Percentiles rank a stretch among this genome's conserved stretches.
phyloP scores from a whole-genome alignment of 2,888 invertebrate species.

The Tipula vernalis region DNA sequence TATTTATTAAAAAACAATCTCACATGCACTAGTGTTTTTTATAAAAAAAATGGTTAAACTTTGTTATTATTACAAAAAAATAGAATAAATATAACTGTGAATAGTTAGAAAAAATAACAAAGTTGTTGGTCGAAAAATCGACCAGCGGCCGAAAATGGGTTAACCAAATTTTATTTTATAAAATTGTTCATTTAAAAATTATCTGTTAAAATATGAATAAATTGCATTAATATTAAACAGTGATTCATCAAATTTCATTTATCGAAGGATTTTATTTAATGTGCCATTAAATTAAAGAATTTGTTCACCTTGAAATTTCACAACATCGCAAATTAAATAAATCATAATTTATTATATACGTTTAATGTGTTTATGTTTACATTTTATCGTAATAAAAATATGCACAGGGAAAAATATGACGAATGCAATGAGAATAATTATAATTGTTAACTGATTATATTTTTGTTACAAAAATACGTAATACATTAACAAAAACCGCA shows the following conservation, averaged over 20 bases:
- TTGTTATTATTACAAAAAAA: too few species aligned
- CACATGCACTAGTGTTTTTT: too few species aligned
- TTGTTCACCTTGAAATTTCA: neutral
- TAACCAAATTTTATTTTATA: too few species aligned
- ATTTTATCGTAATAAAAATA: neutral
- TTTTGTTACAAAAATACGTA: neutral
- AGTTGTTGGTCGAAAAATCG: too few species aligned
- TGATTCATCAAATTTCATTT: neutral
- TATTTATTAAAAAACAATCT: too few species aligned
- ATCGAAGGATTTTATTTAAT: neutral
- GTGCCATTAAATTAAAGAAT: neutral
- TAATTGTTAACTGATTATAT: neutral
- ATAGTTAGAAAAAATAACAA: too few species aligned
- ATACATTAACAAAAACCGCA: neutral
- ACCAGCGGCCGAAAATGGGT: too few species aligned
- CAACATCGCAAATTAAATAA: neutral
- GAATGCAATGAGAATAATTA: neutral
- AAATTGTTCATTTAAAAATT: too few species aligned
- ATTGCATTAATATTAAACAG: too few species aligned
- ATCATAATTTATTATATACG: neutral
- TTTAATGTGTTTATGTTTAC: neutral
- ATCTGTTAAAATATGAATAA: too few species aligned
- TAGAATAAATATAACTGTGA: too few species aligned
- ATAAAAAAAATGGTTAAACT: too few species aligned
- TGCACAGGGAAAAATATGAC: neutral